These are phyloP conservation scores for Bolinopsis microptera DNA, from an alignment of 37 sponge, comb jelly and placozoan genomes.

Conservation along the genomic window DNA sequence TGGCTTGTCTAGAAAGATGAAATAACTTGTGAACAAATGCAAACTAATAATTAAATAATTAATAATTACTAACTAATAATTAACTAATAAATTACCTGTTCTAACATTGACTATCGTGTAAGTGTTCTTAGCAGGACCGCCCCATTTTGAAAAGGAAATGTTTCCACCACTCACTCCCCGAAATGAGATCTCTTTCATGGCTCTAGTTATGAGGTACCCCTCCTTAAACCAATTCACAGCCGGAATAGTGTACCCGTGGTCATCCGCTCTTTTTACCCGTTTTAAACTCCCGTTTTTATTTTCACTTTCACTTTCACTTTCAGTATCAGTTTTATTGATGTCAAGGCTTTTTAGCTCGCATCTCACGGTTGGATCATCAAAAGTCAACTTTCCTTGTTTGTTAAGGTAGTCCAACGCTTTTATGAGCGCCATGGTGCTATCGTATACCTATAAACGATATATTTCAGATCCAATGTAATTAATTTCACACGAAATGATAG, in stretches of 20 bases:
- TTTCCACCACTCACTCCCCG: neutral
- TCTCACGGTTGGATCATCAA: neutral
- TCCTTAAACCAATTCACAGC: neutral
- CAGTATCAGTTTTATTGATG: neutral
- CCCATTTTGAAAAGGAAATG: neutral
- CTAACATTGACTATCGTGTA: conserved; percentile 1
- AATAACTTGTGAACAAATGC: no score
- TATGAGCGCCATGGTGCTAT: neutral
- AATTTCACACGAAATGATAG: no score
- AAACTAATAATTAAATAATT: no score
- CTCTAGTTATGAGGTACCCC: neutral
- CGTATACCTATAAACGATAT: neutral
- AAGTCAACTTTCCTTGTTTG: conserved; percentile 10
- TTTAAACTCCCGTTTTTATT: neutral
- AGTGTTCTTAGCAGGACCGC: neutral
- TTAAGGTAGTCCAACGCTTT: neutral
- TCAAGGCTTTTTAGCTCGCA: neutral
- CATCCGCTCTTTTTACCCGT: neutral
- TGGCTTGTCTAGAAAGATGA: no score
- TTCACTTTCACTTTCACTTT: neutral
- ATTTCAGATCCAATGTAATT: no score
- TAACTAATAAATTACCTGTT: no score
- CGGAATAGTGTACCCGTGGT: neutral
- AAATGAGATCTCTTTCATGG: neutral
- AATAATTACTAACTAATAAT: no score